Evolutionary conservation across 2,113 vertebrate species (phyloP).

Genomic region (Australoheros scitulus): DNA sequence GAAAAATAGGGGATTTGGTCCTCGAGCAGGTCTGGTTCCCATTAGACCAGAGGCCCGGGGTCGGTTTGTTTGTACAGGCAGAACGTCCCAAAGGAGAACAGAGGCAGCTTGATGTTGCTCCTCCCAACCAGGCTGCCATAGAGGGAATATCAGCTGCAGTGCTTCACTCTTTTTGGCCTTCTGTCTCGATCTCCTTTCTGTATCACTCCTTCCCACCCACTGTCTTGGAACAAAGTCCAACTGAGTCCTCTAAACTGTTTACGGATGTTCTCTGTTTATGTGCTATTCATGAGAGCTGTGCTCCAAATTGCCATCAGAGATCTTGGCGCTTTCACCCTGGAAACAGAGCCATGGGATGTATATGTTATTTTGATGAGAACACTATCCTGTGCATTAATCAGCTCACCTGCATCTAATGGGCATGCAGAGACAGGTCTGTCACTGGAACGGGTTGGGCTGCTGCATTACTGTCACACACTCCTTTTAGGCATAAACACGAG

Average conservation of each 20-base stretch:
- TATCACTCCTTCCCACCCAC: conserved; percentile 55
- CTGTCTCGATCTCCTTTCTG: conserved; percentile 38
- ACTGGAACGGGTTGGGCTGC: conserved; percentile 68
- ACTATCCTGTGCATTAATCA: conserved; percentile 54
- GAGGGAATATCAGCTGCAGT: conserved; percentile 71
- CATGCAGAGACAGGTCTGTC: conserved; percentile 72
- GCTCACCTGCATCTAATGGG: conserved; percentile 43
- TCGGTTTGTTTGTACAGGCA: conserved; percentile 80
- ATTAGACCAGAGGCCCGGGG: conserved; percentile 79
- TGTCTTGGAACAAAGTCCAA: conserved; percentile 72
- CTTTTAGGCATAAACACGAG: conserved; percentile 48
- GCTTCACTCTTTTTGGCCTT: conserved; percentile 58
- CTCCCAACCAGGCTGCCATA: conserved; percentile 57
- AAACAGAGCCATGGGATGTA: conserved; percentile 45
- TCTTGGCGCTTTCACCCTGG: conserved; percentile 37
- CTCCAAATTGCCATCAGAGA: conserved; percentile 44
- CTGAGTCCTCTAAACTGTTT: conserved; percentile 69
- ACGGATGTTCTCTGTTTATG: conserved; percentile 77
- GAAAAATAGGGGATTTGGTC: conserved; percentile 60
- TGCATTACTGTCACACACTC: conserved; percentile 35
- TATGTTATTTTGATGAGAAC: conserved; percentile 50
- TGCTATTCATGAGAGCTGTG: conserved; percentile 60
- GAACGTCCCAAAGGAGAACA: conserved; percentile 75
- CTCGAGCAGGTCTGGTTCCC: conserved; percentile 81
- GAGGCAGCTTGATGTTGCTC: conserved; percentile 72